Evolutionary conservation across 2,888 invertebrate species (phyloP), one percentile per base, ranked within the genome.

Genomic region (Sinodicranocentrus sp.): DNA sequence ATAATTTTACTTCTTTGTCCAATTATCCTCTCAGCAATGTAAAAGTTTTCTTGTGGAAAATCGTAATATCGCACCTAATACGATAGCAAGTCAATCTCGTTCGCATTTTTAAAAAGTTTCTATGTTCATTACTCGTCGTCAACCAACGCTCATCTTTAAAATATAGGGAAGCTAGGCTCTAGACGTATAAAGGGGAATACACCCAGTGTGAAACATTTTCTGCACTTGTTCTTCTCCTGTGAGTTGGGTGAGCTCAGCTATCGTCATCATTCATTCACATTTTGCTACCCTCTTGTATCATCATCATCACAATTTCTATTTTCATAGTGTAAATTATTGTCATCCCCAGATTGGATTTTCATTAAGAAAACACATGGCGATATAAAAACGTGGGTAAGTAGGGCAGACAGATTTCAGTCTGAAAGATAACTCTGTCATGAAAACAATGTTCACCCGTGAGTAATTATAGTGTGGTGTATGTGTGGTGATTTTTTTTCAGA

Each of bases 381-480:
- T 87, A 87, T 87, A 87, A 86, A 87, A 87, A 84, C 82, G 28
- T 28, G 43, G 61, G 57, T 77, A 85, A 82, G 72, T 82, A 78
- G 85, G 73, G 25, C 82, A 77, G 28, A 65, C 77, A 17, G 80
- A 73, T 85, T 85, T 85, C 82, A 85, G 85, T 85, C 73, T 67
- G 17, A 43, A 39, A 79, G 79, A 79, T 79, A 79, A 79, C 79
- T 17, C 43, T 54, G n/a, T 15, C 71, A 39, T 54, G 79, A 39
- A 71, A 63, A 61, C 61, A 79, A 79, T 79, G 52, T 71, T 39
- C 21, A n/a, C 39, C 43, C 13, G 39, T 33, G 26, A 17, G n/a
- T 61, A 61, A 19, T 44, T 48, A 48, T 48, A 48, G n/a, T 17
- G 25, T 13, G 26, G 15, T 13, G 26, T 8, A 23, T n/a, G n/a